A percentile compares a stretch with the other conserved stretches of the same genome.
These are phyloP conservation scores for Aurelia aurita DNA, from an alignment of 30 jellyfish, hydroid and myxozoan genomes.

Conservation along the genomic window DNA sequence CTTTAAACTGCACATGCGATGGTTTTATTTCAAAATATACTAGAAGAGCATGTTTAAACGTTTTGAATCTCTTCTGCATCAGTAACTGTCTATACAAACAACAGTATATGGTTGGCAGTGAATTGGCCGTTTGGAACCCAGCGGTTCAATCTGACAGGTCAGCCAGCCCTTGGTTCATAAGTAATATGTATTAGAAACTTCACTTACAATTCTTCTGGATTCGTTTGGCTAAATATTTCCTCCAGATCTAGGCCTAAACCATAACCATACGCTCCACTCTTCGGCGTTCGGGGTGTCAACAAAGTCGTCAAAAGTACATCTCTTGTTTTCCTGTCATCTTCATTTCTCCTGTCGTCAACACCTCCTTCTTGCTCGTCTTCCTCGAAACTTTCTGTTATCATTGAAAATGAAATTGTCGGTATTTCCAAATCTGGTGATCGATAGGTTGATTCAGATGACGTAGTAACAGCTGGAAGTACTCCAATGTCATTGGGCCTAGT, in stretches of 20 bases:
- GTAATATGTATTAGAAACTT: too few species aligned
- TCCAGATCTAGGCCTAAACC: constrained; percentile 97
- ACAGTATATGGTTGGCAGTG: too few species aligned
- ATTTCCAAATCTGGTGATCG: constrained; percentile 49
- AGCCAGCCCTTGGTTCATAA: too few species aligned
- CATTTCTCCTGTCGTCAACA: neutral
- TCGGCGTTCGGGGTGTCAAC: constrained; percentile 90
- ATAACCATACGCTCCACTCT: constrained; percentile 98
- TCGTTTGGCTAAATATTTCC: constrained; percentile 79
- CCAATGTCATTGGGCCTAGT: neutral
- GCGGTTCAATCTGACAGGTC: too few species aligned
- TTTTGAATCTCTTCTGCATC: too few species aligned
- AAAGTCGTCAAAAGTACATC: constrained; percentile 73
- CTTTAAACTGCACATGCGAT: too few species aligned
- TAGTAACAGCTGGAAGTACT: neutral
- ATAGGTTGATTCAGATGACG: neutral
- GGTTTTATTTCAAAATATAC: too few species aligned
- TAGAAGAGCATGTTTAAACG: too few species aligned
- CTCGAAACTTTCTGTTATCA: constrained; percentile 39
- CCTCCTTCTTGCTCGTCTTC: neutral
- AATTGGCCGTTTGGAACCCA: too few species aligned
- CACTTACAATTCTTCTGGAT: constrained; percentile 86
- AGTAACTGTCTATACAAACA: too few species aligned
- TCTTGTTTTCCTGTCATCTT: neutral
- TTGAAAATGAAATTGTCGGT: constrained; percentile 55